A percentile compares a stretch with the other conserved stretches of the same genome.
These are phyloP conservation scores for Neosilurus hyrtlii DNA, from an alignment of 2,797 vertebrate genomes.

Conservation along the genomic window DNA sequence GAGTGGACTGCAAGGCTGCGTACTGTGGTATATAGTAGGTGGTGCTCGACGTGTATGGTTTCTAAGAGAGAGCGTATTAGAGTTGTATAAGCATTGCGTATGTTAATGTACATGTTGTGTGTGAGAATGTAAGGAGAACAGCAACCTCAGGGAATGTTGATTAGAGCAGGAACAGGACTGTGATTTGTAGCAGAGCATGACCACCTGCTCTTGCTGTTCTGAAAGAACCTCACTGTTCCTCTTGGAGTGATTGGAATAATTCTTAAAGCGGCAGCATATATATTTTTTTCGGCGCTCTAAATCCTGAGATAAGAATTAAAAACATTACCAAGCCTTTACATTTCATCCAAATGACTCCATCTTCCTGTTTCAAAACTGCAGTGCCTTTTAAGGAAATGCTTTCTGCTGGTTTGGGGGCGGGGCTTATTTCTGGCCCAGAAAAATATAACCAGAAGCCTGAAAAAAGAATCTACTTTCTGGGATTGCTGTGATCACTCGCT, in stretches of 20 bases:
- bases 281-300: not conserved
- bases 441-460: not conserved
- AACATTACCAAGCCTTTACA: no score
- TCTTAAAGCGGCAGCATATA: not conserved
- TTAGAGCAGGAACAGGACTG: conserved; percentile 67
- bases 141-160: conserved; percentile 65
- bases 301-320: not conserved
- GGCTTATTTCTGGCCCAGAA: conserved; percentile 9
- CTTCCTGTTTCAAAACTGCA: not conserved
- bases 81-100: conserved; percentile 4
- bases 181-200: conserved; percentile 66
- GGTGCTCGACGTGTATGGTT: not conserved
- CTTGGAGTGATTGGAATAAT: not conserved
- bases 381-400: not conserved
- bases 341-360: not conserved
- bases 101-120: conserved; percentile 2
- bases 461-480: not conserved
- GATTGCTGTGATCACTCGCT: not conserved
- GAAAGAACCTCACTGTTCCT: conserved; percentile 66
- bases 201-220: conserved; percentile 69
- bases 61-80: not conserved
- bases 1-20: not conserved
- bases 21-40: not conserved
- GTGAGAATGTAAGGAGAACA: conserved; percentile 36
- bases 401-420: not conserved